Percentiles rank a stretch among this genome's conserved stretches.
These are phyloP conservation scores for Liodrosophila aerea DNA, from an alignment of 2,888 invertebrate species.

Conservation along the genomic window DNA sequence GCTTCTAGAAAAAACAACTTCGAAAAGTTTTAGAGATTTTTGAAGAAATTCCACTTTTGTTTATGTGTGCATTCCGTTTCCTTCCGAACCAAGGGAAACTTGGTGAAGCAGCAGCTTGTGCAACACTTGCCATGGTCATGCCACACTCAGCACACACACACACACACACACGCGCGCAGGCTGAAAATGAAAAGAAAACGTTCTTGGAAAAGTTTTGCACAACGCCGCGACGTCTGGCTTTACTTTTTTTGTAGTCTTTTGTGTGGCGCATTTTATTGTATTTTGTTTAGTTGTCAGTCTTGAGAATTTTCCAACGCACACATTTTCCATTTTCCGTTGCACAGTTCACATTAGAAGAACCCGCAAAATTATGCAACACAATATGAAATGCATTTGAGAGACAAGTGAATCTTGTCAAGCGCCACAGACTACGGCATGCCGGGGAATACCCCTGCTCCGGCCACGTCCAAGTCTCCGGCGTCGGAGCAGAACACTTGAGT, in stretches of 20 bases:
- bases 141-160: slow-evolving; percentile 11
- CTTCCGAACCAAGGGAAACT: slow-evolving; percentile 2
- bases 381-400: slow-evolving; percentile 77
- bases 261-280: neutral
- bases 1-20: neutral
- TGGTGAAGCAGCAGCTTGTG: slow-evolving; percentile 51
- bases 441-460: neutral
- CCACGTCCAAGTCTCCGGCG: slow-evolving; percentile 16
- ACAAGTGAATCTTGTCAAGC: slow-evolving; percentile 78
- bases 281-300: slow-evolving; percentile 19
- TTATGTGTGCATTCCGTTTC: neutral
- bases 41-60: neutral
- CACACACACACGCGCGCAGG: slow-evolving; percentile 28
- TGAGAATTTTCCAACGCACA: slow-evolving; percentile 39
- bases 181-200: slow-evolving; percentile 20
- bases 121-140: slow-evolving; percentile 44
- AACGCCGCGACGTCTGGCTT: slow-evolving; percentile 31
- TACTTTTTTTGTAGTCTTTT: slow-evolving; percentile 3
- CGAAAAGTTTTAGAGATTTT: too few species aligned
- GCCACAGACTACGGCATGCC: slow-evolving; percentile 38
- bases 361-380: slow-evolving; percentile 77
- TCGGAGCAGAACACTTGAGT: slow-evolving; percentile 70
- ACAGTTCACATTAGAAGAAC: slow-evolving; percentile 60
- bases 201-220: slow-evolving; percentile 61
- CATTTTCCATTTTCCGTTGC: slow-evolving; percentile 26